A percentile compares a stretch with the other conserved stretches of the same genome.
Evolutionary conservation across 2,888 invertebrate genomes (phyloP).

Genomic region (Saturnia pavonia): DNA sequence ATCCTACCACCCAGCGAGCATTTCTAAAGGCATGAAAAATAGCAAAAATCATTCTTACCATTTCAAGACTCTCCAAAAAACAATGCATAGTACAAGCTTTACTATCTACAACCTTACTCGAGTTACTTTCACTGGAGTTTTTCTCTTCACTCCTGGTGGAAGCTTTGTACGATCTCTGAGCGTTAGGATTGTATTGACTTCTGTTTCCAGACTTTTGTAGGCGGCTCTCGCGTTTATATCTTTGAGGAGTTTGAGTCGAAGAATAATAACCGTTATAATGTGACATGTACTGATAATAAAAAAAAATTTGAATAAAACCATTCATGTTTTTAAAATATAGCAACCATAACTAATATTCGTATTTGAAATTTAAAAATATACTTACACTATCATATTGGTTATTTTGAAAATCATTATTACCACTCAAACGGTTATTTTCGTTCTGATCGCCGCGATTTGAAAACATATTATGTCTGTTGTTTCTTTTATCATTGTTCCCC

Average conservation of each 20-base stretch:
- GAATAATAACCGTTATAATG: constrained; percentile 47
- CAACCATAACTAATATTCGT: not conserved
- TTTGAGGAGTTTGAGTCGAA: constrained; percentile 46
- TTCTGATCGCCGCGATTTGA: constrained; percentile 22
- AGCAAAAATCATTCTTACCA: constrained; percentile 72
- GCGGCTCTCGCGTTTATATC: constrained; percentile 61
- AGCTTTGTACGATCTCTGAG: constrained; percentile 48
- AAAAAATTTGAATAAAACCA: not conserved
- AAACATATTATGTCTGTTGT: constrained; percentile 17
- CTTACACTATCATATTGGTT: constrained; percentile 60
- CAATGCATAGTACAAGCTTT: constrained; percentile 85
- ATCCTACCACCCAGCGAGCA: not conserved
- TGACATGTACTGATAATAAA: constrained; percentile 41
- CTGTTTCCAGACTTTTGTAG: constrained; percentile 68
- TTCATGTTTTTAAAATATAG: not conserved
- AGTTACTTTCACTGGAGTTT: constrained; percentile 51
- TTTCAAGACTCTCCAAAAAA: constrained; percentile 85
- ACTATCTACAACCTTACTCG: constrained; percentile 46
- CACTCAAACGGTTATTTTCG: constrained; percentile 39
- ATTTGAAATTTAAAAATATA: constrained; percentile 24
- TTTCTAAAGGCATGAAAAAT: not conserved
- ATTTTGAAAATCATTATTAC: constrained; percentile 49
- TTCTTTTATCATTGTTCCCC: constrained; percentile 23
- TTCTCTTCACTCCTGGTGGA: constrained; percentile 46
- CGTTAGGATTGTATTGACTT: constrained; percentile 72